A percentile compares a stretch with the other conserved stretches of the same genome.
These are phyloP conservation scores for Paelopatides confundens DNA, from an alignment of 53 echinoderm and acorn worm genomes.

Conservation along the genomic window DNA sequence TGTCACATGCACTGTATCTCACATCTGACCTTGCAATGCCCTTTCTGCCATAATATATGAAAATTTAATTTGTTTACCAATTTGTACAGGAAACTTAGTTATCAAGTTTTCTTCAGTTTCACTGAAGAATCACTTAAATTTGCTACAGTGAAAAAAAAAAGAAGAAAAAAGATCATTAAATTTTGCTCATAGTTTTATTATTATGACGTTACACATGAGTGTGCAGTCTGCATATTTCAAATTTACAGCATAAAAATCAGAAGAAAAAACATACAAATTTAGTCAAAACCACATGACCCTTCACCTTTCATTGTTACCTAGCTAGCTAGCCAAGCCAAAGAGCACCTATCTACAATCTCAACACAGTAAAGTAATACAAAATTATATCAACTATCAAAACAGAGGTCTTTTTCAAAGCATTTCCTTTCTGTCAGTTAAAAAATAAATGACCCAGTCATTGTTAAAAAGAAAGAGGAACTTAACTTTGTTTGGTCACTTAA, in stretches of 20 bases:
- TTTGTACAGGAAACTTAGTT: too few relatives aligned
- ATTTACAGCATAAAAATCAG: conserved; percentile 41
- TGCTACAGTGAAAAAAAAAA: background rate
- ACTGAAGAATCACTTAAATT: too few relatives aligned
- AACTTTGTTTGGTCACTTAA: too few relatives aligned
- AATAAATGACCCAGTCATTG: conserved; percentile 21
- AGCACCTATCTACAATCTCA: conserved; percentile 23
- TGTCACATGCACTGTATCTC: too few relatives aligned
- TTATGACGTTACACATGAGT: conserved; percentile 12
- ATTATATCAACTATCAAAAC: conserved; percentile 26
- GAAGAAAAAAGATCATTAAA: background rate
- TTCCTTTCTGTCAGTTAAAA: background rate
- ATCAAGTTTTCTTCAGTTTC: too few relatives aligned
- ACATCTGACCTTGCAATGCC: too few relatives aligned
- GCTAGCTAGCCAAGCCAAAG: conserved; percentile 2
- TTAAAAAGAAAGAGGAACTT: too few relatives aligned
- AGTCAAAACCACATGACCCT: conserved; percentile 3
- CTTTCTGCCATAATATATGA: too few relatives aligned
- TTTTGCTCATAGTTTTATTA: background rate
- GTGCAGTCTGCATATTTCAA: conserved; percentile 41
- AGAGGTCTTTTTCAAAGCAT: conserved; percentile 32
- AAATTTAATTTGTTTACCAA: too few relatives aligned
- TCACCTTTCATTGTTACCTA: background rate
- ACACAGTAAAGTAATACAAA: conserved; percentile 27
- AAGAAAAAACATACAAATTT: conserved; percentile 23